A percentile compares a stretch with the other conserved stretches of the same genome.
Conservation (phyloP, 1,140 invertebrate genomes). For the Reticulitermes speratus region DNA sequence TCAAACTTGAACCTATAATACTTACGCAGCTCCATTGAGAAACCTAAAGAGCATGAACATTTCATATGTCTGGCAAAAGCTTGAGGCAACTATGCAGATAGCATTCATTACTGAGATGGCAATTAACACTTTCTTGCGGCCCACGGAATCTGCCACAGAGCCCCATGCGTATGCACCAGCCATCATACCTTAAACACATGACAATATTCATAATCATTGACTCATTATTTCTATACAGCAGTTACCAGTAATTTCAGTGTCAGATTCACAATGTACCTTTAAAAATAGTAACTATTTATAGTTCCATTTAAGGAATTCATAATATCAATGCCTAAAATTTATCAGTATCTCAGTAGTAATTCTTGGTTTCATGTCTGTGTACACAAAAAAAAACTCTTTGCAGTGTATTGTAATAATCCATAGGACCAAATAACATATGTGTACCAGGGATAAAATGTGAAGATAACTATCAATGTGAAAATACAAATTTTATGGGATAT, state of each 20-base stretch:
- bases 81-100: slow-evolving; percentile 82
- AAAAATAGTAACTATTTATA: too few relatives aligned
- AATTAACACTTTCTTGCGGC: slow-evolving; percentile 80
- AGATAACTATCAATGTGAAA: too few relatives aligned
- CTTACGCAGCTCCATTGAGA: slow-evolving; percentile 89
- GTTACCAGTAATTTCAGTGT: too few relatives aligned
- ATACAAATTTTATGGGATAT: too few relatives aligned
- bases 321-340: too few relatives aligned
- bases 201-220: not conserved
- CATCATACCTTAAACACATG: slow-evolving; percentile 81
- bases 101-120: slow-evolving; percentile 88
- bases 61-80: slow-evolving; percentile 82
- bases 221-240: not conserved
- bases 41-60: slow-evolving; percentile 87
- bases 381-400: too few relatives aligned
- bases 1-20: slow-evolving; percentile 40
- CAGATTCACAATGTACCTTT: not conserved
- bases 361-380: too few relatives aligned
- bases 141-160: slow-evolving; percentile 81
- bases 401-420: too few relatives aligned
- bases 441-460: too few relatives aligned
- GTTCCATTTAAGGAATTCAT: too few relatives aligned
- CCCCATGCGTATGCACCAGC: slow-evolving; percentile 89
- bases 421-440: too few relatives aligned
- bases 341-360: too few relatives aligned